These are phyloP conservation scores for Sinohyriopsis cumingii DNA, from an alignment of 2,888 invertebrate genomes.

Conservation along the genomic window DNA sequence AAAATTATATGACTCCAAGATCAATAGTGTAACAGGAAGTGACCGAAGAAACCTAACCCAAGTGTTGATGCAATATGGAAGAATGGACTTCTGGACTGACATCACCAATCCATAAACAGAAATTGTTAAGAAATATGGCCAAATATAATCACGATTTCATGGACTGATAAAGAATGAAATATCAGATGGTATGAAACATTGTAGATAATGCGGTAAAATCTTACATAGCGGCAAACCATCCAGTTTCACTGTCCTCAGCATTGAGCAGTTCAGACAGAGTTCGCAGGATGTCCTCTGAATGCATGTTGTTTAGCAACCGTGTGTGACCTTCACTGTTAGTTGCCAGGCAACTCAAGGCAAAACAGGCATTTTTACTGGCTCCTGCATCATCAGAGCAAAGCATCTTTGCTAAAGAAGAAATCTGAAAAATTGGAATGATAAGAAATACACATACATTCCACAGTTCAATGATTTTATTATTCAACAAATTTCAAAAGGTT, in stretches of 20 bases:
- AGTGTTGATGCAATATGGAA: background rate
- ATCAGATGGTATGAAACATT: too few relatives aligned
- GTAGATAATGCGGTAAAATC: constrained; percentile 19
- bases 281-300: constrained; percentile 63
- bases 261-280: constrained; percentile 61
- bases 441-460: background rate
- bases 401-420: constrained; percentile 67
- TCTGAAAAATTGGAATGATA: constrained; percentile 44
- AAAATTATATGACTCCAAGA: background rate
- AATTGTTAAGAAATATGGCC: too few relatives aligned
- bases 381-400: constrained; percentile 67
- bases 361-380: constrained; percentile 71
- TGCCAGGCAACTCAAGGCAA: constrained; percentile 71
- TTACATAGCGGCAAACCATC: constrained; percentile 72
- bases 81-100: too few relatives aligned
- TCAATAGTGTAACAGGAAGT: background rate
- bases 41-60: background rate
- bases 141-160: too few relatives aligned
- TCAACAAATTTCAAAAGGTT: too few relatives aligned
- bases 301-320: constrained; percentile 59
- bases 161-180: too few relatives aligned
- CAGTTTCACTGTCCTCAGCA: constrained; percentile 68
- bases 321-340: constrained; percentile 67
- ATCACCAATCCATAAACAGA: too few relatives aligned
- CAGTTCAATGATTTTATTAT: too few relatives aligned